Base-by-base conservation (phyloP, 64 coral and sea anemone species). In the Actinia tenebrosa region DNA sequence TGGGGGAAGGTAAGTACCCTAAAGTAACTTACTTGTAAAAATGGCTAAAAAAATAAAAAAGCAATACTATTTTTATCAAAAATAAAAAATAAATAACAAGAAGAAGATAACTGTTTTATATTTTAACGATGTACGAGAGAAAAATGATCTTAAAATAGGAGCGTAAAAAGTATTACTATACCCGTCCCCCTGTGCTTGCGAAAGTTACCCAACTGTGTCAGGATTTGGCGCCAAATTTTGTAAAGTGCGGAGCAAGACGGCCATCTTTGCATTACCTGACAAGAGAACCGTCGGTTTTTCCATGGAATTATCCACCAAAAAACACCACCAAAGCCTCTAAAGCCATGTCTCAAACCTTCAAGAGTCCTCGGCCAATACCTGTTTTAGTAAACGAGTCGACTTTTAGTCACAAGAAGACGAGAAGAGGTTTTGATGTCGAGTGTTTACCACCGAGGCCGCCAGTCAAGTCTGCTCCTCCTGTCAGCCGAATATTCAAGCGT, bases 401-500 rank as follows among this genome's bases (percentile, higher is more conserved):
- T 26, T 97, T 97, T 71, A 97, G 94, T 53, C 94, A 97, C 86
- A 89, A 87, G 83, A 97, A 97, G 62, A 46, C 94, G 68, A 92
- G 91, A 97, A 71, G 86, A 88, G 84, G 58, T 20, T 83, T 8
- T 26, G 61, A 86, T 46, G 94, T 83, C 52, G 94, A 97, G 80
- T 97, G 94, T 88, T 93, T 97, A 84, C 97, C 97, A 84, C 97
- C 97, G 6, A 83, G 97, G 68, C 93, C 97, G 55, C 97, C 97
- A 1, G 91, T 95, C 80, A 99, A 99, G 87, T 95, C 93, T 64
- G 97, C 97, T 61, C 97, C 97, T 87, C 97, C 97, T 11, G 87
- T 99, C 43, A 99, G 97, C 82, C 87, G 97, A 82, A 86, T 99
- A 60, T 99, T 99, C 80, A 99, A 99, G 88, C 94, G 93, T 71